Base-by-base conservation (phyloP, 2,888 invertebrate species). In the Scaptomyza parva region DNA sequence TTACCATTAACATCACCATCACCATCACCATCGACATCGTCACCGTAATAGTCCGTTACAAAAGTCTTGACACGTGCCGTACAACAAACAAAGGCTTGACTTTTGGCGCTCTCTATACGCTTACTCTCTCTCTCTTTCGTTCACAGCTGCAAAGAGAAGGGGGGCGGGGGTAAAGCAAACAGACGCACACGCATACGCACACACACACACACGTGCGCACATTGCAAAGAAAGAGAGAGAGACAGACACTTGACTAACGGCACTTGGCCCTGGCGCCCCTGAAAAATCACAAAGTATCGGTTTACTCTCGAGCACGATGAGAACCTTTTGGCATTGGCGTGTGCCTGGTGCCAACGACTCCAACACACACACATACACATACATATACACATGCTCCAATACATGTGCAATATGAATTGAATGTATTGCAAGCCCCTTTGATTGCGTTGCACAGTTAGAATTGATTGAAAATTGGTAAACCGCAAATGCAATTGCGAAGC, bases 321-420 rank as follows among this genome's bases (percentile, higher is more conserved):
- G 83, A 79, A 80, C 76, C 85, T 82, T 80, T 82, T 80, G 72
- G 70, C 80, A 82, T 83, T 82, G 86, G 86, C 86, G 86, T 85
- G 86, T 82, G 82, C 81, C 80, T 64, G 59, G 18, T n/a, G n/a
- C 41, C 41, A 51, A 51, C 55, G 37, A 41, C 43, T 58, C 54
- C 44, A 55, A 17, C 17, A 9, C 17, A 37, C 37, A 35, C 14
- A 35, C 35, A 35, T 8, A 35, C 14, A 9, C 37, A 37, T 17
- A 37, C 37, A 9, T 3, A 17, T 17, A 37, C 17, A 17, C 14
- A 14, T 14, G 3, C 33, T 14, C 14, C 37, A 37, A 17, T 9
- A 45, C 14, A 50, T 24, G 14, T 35, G 33, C 7, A 44, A 24
- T 37, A 22, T n/a, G 33, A 33, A 28, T 24, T 20, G n/a, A 22